phyloP scores from a whole-genome alignment of 1,140 invertebrate genomes.

The Colletes gigas region DNA sequence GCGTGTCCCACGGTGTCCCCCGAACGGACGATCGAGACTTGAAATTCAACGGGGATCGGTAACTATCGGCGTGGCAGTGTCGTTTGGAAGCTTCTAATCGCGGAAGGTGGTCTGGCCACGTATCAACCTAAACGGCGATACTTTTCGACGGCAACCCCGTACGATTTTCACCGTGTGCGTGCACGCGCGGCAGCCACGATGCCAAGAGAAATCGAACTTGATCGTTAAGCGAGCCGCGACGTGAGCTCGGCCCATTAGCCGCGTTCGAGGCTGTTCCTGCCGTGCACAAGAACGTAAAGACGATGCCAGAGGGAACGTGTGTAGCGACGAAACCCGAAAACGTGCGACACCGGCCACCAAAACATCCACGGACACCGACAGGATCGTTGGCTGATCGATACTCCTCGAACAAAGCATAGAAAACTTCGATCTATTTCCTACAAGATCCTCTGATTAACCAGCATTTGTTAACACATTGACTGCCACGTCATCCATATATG shows the following conservation, averaged over 20 bases:
- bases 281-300: constrained; percentile 5
- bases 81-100: neutral
- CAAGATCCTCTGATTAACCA: too few relatives aligned
- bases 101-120: constrained; percentile 25
- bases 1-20: neutral
- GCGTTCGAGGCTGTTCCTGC: constrained; percentile 66
- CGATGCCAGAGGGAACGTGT: neutral
- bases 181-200: constrained; percentile 65
- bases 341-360: neutral
- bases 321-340: neutral
- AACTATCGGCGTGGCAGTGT: neutral
- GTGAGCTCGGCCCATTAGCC: constrained; percentile 74
- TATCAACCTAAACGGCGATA: constrained; percentile 34
- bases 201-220: constrained; percentile 79
- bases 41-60: constrained; percentile 13
- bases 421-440: too few relatives aligned
- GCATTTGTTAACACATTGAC: too few relatives aligned
- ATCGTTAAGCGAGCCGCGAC: constrained; percentile 77
- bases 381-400: too few relatives aligned
- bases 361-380: neutral
- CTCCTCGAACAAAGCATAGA: too few relatives aligned
- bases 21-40: neutral
- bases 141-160: constrained; percentile 69
- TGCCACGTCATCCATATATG: too few relatives aligned
- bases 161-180: constrained; percentile 71